These are phyloP conservation scores for Charanyca ferruginea DNA, from an alignment of 2,888 invertebrate species.

Conservation along the genomic window DNA sequence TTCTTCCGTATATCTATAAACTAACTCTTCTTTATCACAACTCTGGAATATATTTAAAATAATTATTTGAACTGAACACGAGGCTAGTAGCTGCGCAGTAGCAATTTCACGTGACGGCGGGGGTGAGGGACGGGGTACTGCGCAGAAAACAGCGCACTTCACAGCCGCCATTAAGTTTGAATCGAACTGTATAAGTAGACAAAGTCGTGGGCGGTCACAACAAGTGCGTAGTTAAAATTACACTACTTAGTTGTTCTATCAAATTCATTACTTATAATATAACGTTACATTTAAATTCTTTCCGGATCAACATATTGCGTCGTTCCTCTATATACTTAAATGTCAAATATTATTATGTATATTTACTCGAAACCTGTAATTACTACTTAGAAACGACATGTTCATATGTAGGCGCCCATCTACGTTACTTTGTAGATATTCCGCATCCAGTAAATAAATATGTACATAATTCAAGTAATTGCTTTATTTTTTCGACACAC, in stretches of 20 bases:
- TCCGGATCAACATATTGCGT: slow-evolving; percentile 29
- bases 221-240: neutral
- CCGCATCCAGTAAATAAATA: slow-evolving; percentile 64
- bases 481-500: slow-evolving; percentile 66
- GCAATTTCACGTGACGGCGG: too few relatives aligned
- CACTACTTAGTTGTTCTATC: slow-evolving; percentile 8
- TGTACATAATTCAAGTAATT: slow-evolving; percentile 68
- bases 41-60: too few relatives aligned
- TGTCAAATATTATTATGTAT: slow-evolving; percentile 32
- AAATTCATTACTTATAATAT: slow-evolving; percentile 7
- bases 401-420: slow-evolving; percentile 17
- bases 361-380: slow-evolving; percentile 40
- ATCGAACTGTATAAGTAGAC: too few relatives aligned
- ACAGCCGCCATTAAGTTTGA: too few relatives aligned
- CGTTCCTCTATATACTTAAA: slow-evolving; percentile 28
- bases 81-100: too few relatives aligned
- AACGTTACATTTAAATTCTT: slow-evolving; percentile 20
- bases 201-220: slow-evolving; percentile 13
- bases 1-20: too few relatives aligned
- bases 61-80: too few relatives aligned
- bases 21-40: too few relatives aligned
- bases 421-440: slow-evolving; percentile 39
- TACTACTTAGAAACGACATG: slow-evolving; percentile 31
- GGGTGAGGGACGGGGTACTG: too few relatives aligned
- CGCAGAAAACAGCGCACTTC: too few relatives aligned